phyloP scores from a whole-genome alignment of 2,113 vertebrate species.

The Lutjanus erythropterus region DNA sequence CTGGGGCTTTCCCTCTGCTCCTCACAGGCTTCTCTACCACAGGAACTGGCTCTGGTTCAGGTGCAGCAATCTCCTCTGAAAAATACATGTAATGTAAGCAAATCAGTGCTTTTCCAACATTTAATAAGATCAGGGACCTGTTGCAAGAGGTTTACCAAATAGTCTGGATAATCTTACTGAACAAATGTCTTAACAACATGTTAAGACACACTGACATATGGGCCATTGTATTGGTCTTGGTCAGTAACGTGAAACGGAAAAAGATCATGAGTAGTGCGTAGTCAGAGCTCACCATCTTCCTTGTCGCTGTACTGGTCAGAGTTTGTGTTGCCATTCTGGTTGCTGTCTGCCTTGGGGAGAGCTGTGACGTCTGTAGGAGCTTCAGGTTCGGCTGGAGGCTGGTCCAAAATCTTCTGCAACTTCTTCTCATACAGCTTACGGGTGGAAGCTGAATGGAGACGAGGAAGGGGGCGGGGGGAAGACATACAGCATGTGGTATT shows the following conservation, averaged over 20 bases:
- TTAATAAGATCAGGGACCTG: neutral
- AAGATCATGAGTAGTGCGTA: neutral
- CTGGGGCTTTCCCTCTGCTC: slow-evolving; percentile 87
- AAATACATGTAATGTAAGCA: neutral
- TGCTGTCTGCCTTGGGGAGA: slow-evolving; percentile 88
- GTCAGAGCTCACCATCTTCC: slow-evolving; percentile 89
- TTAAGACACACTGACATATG: neutral
- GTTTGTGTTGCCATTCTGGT: slow-evolving; percentile 94
- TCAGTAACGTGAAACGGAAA: neutral
- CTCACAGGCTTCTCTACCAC: slow-evolving; percentile 91
- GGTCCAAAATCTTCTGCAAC: slow-evolving; percentile 91
- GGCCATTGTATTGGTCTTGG: neutral
- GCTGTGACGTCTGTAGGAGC: slow-evolving; percentile 82
- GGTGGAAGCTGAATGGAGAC: slow-evolving; percentile 85
- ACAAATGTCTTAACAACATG: neutral
- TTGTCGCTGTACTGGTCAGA: slow-evolving; percentile 97
- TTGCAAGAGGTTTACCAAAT: neutral
- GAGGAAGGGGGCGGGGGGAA: neutral
- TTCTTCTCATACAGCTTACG: slow-evolving; percentile 95
- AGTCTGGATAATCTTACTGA: neutral
- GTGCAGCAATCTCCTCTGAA: slow-evolving; percentile 70
- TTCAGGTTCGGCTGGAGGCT: slow-evolving; percentile 82
- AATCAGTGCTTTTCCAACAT: neutral
- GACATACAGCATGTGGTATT: no score
- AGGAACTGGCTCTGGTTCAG: slow-evolving; percentile 86